phyloP scores from a whole-genome alignment of 2,888 invertebrate genomes.

The Cerceris ruficornis region DNA sequence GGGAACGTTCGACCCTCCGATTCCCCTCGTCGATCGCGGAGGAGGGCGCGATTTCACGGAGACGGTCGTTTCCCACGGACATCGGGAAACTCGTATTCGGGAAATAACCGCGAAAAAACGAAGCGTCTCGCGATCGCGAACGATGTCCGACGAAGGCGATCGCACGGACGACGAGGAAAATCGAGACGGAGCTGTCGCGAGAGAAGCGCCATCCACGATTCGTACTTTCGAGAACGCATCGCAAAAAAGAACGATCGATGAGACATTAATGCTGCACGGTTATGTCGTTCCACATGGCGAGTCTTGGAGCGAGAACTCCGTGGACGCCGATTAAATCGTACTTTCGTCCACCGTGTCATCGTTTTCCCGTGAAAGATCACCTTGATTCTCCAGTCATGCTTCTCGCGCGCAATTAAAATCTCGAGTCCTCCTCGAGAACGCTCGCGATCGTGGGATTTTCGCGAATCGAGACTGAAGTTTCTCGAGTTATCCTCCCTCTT shows the following conservation, averaged over 20 bases:
- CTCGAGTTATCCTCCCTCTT: slow-evolving; percentile 1
- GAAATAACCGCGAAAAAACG: too few relatives aligned
- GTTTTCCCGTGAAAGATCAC: background rate
- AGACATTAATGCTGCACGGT: slow-evolving; percentile 46
- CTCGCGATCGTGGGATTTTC: too few relatives aligned
- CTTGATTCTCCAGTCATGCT: too few relatives aligned
- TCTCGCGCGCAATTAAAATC: background rate
- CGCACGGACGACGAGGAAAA: slow-evolving; percentile 2
- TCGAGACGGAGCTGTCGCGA: slow-evolving; percentile 20
- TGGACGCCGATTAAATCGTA: background rate
- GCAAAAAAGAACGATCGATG: slow-evolving; percentile 46
- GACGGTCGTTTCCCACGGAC: background rate
- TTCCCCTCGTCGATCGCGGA: background rate
- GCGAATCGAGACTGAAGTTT: too few relatives aligned
- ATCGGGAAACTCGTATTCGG: background rate
- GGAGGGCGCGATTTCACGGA: background rate
- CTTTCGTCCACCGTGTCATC: slow-evolving; percentile 5
- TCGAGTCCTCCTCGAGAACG: background rate
- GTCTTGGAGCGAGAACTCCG: slow-evolving; percentile 14
- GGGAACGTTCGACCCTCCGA: background rate
- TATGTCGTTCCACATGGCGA: slow-evolving; percentile 43
- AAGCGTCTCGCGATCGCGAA: too few relatives aligned
- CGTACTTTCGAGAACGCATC: slow-evolving; percentile 33
- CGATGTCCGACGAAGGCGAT: background rate
- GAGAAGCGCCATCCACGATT: slow-evolving; percentile 15